These are phyloP conservation scores for Euspilapteryx auroguttella DNA, from an alignment of 2,888 invertebrate species.

Conservation along the genomic window DNA sequence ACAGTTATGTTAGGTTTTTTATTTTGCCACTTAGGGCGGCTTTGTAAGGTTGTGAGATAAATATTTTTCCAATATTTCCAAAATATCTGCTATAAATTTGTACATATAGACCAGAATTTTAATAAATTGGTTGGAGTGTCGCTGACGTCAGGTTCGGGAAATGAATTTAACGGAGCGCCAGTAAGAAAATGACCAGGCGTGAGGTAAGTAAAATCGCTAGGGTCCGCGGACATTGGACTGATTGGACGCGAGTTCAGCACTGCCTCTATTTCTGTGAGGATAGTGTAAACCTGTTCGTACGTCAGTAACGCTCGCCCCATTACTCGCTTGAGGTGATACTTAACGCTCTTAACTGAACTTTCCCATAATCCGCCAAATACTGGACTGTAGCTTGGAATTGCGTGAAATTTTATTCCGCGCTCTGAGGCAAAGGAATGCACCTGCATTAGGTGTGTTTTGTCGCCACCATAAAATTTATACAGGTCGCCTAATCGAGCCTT, in stretches of 20 bases:
- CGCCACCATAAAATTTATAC: neutral
- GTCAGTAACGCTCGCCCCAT: neutral
- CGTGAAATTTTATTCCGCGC: conserved; percentile 1
- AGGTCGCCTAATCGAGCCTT: neutral
- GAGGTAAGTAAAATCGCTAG: no score
- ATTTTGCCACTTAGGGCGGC: conserved; percentile 6
- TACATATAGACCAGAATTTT: conserved; percentile 5
- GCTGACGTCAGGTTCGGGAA: no score
- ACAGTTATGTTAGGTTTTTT: conserved; percentile 5
- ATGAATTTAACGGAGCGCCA: no score
- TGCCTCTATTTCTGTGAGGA: no score
- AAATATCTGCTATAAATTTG: conserved; percentile 4
- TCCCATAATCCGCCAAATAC: conserved; percentile 1
- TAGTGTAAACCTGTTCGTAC: no score
- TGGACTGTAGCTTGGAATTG: conserved; percentile 1
- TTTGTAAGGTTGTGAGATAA: conserved; percentile 6
- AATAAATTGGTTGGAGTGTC: no score
- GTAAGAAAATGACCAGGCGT: no score
- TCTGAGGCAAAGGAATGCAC: neutral
- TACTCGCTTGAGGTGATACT: conserved; percentile 1
- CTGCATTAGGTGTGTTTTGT: neutral
- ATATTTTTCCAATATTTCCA: conserved; percentile 7
- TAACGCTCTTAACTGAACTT: conserved; percentile 1
- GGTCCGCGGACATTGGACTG: no score
- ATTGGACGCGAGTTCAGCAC: no score